These are phyloP conservation scores for Rhabdomys pumilio DNA, from an alignment of 2,797 vertebrate species.

Conservation along the genomic window DNA sequence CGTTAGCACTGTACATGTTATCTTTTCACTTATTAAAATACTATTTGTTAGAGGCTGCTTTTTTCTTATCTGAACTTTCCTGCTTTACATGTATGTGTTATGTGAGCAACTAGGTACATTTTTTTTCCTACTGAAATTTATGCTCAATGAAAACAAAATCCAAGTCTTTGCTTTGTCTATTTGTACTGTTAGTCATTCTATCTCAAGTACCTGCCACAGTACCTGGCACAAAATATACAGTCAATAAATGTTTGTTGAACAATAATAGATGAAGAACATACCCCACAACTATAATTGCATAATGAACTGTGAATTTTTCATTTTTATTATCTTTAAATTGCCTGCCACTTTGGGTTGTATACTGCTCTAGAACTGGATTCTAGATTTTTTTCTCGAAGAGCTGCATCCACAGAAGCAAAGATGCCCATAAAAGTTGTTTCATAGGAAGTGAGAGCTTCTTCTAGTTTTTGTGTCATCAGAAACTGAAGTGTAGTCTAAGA, in stretches of 20 bases:
- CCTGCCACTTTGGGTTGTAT: not conserved
- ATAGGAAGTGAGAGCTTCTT: not conserved
- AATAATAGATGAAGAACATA: not conserved
- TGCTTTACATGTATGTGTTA: not conserved
- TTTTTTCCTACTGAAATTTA: not conserved
- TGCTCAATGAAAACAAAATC: not conserved
- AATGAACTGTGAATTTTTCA: not conserved
- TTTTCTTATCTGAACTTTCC: not conserved
- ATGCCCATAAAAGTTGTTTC: not conserved
- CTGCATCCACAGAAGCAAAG: not conserved
- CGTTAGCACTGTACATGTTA: not conserved
- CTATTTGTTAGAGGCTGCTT: not conserved
- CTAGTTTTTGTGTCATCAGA: not conserved
- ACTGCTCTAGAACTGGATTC: not conserved
- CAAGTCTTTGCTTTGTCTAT: not conserved
- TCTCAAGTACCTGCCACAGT: not conserved
- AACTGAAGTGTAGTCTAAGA: not conserved
- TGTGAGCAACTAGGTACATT: not conserved
- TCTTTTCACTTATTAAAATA: not conserved
- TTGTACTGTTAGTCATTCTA: not conserved
- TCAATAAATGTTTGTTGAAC: not conserved
- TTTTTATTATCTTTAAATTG: not conserved
- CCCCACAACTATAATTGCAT: not conserved
- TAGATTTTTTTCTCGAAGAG: not conserved
- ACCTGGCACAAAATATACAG: not conserved